Percentiles rank a stretch among this genome's conserved stretches.
Evolutionary conservation across 2,888 invertebrate species (phyloP).

Genomic region (Drosophila meridiana): DNA sequence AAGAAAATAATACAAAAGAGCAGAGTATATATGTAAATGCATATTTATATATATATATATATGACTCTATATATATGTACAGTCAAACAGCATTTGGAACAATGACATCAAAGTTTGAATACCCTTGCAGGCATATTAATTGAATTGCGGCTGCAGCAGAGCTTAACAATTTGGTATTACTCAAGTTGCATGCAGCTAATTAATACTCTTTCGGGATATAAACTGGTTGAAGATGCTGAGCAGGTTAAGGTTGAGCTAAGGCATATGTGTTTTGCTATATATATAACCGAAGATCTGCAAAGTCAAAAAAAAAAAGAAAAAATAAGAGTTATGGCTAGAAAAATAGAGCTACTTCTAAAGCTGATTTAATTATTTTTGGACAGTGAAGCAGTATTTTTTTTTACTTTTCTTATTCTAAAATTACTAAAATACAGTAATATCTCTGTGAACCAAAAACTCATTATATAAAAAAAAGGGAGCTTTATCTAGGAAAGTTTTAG

Average conservation of each 20-base stretch:
- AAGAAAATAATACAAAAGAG: conserved; percentile 23
- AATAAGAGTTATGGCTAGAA: too few relatives aligned
- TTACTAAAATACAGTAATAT: too few relatives aligned
- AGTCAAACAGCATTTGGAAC: background rate
- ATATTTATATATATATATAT: background rate
- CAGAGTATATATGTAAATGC: conserved; percentile 5
- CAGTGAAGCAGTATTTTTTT: too few relatives aligned
- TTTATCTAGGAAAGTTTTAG: too few relatives aligned
- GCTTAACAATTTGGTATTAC: background rate
- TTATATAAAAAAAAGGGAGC: too few relatives aligned
- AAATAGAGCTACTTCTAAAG: too few relatives aligned
- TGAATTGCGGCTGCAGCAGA: background rate
- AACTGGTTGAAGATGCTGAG: background rate
- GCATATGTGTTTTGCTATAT: too few relatives aligned
- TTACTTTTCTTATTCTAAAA: too few relatives aligned
- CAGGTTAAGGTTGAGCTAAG: background rate
- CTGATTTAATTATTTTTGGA: too few relatives aligned
- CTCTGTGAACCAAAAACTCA: too few relatives aligned
- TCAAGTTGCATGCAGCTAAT: background rate
- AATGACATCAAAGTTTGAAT: conserved; percentile 15
- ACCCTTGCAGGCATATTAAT: conserved; percentile 18
- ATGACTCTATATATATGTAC: background rate
- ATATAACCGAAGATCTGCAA: too few relatives aligned
- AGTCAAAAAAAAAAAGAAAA: too few relatives aligned
- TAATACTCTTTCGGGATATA: background rate